Base-by-base conservation (phyloP, 2,888 invertebrate species). In the Cetonia aurata region DNA sequence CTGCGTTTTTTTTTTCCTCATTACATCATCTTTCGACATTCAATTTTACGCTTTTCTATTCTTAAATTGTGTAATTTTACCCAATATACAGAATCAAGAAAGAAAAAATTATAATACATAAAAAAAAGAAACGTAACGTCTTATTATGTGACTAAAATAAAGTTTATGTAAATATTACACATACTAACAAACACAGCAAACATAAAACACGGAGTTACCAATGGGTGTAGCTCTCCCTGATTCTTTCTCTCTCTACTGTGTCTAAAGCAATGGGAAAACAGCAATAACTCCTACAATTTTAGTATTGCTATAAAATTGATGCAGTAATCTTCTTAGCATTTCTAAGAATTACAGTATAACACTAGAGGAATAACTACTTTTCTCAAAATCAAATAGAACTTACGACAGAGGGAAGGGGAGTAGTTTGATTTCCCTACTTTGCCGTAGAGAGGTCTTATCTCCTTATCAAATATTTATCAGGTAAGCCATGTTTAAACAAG, bases 381-480 rank as follows among this genome's bases (percentile, higher is more conserved):
- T 13, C 48, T 33, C 31, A 62, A 15, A 33, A 33, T 15, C 12
- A 50, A 15, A 15, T 62, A 1, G 12, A 57, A 10, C 48, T 48
- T 37, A 62, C 37, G 0, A 50, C 33, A 62, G 48, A 33, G 62
- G n/a, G n/a, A n/a, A 0, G 48, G 60, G 25, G 25, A 25, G 37
- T 50, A 50, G 33, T 50, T 62, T 0, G 4, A 3, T 62, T 50
- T 52, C 15, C 6, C 25, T 12, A 37, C 12, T 13, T 13, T 13
- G 17, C 10, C 12, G 46, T 33, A 48, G 15, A 10, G 15, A 33
- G 33, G n/a, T 46, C 15, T 60, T 33, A 50, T 62, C 48, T 62
- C 33, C 62, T 62, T 62, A 48, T 48, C 48, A 46, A 50, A 50
- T 67, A 25, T 55, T 69, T 69, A 69, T 69, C 69, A 69, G 60